phyloP scores from a whole-genome alignment of 92 coral and sea anemone genomes.

The Phenganax subtilis region DNA sequence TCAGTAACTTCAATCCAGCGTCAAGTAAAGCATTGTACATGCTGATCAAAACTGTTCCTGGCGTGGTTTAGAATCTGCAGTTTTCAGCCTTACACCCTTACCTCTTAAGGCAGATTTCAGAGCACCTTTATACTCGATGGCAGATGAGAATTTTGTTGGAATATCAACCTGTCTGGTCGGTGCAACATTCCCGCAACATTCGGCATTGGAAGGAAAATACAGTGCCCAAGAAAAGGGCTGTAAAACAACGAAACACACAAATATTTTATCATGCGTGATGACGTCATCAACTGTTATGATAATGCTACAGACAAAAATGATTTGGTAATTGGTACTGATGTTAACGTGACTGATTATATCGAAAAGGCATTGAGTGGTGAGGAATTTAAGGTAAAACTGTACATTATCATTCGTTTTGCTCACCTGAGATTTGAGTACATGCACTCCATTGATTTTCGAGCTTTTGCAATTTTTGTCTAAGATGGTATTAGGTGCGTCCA shows the following conservation, averaged over 20 bases:
- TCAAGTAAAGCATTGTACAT: too few relatives aligned
- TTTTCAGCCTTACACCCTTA: conserved; percentile 26
- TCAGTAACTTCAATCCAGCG: too few relatives aligned
- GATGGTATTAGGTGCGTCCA: neutral
- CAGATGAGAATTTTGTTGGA: conserved; percentile 60
- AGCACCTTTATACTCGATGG: conserved; percentile 64
- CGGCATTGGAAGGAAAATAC: conserved; percentile 67
- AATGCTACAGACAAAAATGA: too few relatives aligned
- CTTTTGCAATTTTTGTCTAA: neutral
- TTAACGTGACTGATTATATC: too few relatives aligned
- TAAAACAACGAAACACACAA: conserved; percentile 19
- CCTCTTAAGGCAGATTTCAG: conserved; percentile 89
- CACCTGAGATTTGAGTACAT: neutral
- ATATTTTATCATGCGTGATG: neutral
- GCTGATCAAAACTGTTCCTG: too few relatives aligned
- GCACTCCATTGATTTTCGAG: neutral
- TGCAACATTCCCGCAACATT: conserved; percentile 64
- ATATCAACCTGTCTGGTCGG: conserved; percentile 78
- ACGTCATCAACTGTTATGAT: too few relatives aligned
- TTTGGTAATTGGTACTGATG: too few relatives aligned
- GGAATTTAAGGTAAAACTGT: too few relatives aligned
- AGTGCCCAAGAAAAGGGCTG: conserved; percentile 70
- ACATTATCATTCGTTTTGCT: neutral
- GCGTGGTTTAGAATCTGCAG: too few relatives aligned
- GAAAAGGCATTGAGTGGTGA: too few relatives aligned